Evolutionary conservation across 2,888 invertebrate species (phyloP).

Genomic region (Pelosia muscerda): DNA sequence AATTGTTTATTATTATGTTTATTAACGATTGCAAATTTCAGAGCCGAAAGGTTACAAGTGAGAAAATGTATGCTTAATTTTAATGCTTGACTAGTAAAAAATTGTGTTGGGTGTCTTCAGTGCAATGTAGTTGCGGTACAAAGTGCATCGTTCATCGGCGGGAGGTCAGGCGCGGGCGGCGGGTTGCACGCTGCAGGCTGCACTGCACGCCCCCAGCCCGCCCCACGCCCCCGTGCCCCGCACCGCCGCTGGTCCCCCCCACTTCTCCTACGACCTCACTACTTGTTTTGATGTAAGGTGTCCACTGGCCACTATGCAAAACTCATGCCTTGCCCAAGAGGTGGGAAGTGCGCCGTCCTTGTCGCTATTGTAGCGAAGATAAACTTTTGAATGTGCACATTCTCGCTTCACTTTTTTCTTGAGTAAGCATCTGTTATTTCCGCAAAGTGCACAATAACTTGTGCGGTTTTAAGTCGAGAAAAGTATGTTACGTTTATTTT

Average conservation of each 20-base stretch:
- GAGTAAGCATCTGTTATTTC: constrained; percentile 37
- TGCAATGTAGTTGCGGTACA: constrained; percentile 35
- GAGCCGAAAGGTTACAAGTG: not conserved
- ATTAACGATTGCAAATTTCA: not conserved
- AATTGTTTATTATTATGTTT: not conserved
- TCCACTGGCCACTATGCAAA: constrained; percentile 81
- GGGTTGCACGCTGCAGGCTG: constrained; percentile 73
- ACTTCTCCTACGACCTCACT: constrained; percentile 70
- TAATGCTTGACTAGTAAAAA: not conserved
- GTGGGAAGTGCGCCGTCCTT: constrained; percentile 64
- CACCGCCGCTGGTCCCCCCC: constrained; percentile 44
- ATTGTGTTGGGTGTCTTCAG: constrained; percentile 2
- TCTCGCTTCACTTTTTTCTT: constrained; percentile 49
- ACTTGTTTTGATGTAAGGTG: constrained; percentile 86
- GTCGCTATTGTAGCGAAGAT: constrained; percentile 57
- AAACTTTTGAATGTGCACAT: constrained; percentile 60
- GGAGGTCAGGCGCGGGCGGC: constrained; percentile 70
- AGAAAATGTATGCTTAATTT: constrained; percentile 3
- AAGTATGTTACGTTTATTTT: constrained; percentile 21
- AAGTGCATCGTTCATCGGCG: constrained; percentile 59
- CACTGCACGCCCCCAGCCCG: constrained; percentile 78
- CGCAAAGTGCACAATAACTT: constrained; percentile 27
- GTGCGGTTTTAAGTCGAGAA: constrained; percentile 12
- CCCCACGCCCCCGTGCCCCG: constrained; percentile 67
- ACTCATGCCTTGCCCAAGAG: constrained; percentile 63